phyloP scores from a whole-genome alignment of 2,113 vertebrate genomes.

The Nycticebus coucang region DNA sequence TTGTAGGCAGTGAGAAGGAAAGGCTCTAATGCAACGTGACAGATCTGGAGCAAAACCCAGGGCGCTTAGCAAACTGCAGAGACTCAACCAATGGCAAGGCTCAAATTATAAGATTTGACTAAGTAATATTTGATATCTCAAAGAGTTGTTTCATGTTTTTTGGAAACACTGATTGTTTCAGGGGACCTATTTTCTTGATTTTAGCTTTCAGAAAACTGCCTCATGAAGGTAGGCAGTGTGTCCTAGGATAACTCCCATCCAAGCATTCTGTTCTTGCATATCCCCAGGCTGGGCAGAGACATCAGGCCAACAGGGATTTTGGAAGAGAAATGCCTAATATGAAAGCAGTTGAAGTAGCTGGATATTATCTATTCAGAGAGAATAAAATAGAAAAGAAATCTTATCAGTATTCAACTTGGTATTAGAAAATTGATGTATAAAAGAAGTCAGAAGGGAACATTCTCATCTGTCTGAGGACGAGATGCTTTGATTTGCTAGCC shows the following conservation, averaged over 20 bases:
- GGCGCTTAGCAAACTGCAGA: slow-evolving; percentile 87
- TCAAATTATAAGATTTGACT: slow-evolving; percentile 79
- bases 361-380: not conserved
- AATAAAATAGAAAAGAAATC: not conserved
- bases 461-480: not conserved
- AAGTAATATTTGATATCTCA: slow-evolving; percentile 84
- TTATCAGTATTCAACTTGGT: slow-evolving; percentile 1
- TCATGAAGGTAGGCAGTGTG: not conserved
- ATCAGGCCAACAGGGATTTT: not conserved
- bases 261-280: not conserved
- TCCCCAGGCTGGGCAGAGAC: not conserved
- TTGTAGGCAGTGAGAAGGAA: slow-evolving; percentile 94
- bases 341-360: slow-evolving; percentile 3
- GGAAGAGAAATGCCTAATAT: not conserved
- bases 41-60: slow-evolving; percentile 97
- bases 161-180: slow-evolving; percentile 79
- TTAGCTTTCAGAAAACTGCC: slow-evolving; percentile 18
- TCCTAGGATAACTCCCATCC: not conserved
- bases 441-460: not conserved
- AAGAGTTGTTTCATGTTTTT: slow-evolving; percentile 81
- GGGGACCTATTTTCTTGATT: slow-evolving; percentile 62
- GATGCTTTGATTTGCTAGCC: slow-evolving; percentile 1
- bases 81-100: slow-evolving; percentile 80
- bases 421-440: slow-evolving; percentile 40
- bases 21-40: slow-evolving; percentile 96